phyloP scores from a whole-genome alignment of 2,113 vertebrate genomes.

The Neogale vison region DNA sequence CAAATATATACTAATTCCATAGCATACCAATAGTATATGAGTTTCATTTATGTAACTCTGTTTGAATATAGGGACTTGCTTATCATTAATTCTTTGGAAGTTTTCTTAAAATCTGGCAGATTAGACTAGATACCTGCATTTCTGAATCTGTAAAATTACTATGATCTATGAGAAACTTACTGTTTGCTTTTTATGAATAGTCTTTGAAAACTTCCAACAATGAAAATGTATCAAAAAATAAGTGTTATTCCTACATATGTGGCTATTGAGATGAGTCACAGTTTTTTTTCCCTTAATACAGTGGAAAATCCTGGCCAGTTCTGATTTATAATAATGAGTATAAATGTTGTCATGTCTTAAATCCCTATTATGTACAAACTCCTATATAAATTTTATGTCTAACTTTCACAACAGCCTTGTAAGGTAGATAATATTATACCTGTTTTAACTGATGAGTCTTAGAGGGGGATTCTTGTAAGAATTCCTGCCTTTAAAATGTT shows the following conservation, averaged over 20 bases:
- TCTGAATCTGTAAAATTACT: neutral
- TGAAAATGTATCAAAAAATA: neutral
- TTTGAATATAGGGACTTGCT: neutral
- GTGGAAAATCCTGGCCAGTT: neutral
- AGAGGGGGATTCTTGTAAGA: neutral
- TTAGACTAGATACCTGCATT: neutral
- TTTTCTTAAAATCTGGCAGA: neutral
- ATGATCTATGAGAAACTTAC: neutral
- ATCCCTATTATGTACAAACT: neutral
- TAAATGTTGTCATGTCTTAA: neutral
- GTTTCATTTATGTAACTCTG: neutral
- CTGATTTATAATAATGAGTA: neutral
- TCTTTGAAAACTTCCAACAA: neutral
- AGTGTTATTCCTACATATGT: neutral
- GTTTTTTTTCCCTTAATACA: too few relatives aligned
- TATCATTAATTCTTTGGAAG: neutral
- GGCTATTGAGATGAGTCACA: neutral
- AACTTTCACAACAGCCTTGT: neutral
- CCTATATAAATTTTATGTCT: neutral
- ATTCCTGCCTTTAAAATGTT: neutral
- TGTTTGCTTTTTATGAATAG: neutral
- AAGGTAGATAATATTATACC: neutral
- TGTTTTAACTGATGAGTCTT: neutral
- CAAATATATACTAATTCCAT: neutral
- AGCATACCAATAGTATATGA: neutral